Conservation (phyloP, 1,140 invertebrate species). For the Drosophila ficusphila region DNA sequence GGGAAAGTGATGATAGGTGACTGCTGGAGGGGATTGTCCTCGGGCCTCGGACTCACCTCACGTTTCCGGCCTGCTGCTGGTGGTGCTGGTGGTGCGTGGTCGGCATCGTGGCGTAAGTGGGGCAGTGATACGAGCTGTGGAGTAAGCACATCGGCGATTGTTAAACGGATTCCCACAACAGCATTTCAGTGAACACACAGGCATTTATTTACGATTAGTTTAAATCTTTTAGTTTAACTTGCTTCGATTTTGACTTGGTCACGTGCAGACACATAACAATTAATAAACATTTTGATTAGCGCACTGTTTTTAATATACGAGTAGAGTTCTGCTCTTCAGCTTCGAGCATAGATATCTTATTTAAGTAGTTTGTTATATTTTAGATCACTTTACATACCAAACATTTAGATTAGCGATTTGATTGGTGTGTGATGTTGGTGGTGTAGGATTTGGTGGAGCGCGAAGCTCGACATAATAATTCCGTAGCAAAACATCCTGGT, state of each 20-base stretch:
- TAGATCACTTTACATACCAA: conserved; percentile 80
- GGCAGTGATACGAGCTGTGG: conserved; percentile 81
- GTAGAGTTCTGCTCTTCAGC: conserved; percentile 12
- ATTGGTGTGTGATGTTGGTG: conserved; percentile 82
- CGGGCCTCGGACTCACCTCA: conserved; percentile 56
- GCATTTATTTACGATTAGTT: conserved; percentile 17
- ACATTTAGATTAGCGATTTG: conserved; percentile 82
- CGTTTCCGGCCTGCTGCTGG: conserved; percentile 53
- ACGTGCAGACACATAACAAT: conserved; percentile 78
- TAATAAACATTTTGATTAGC: conserved; percentile 52
- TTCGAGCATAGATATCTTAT: conserved; percentile 29
- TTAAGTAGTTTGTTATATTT: conserved; percentile 31
- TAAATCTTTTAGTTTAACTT: conserved; percentile 3
- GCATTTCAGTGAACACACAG: conserved; percentile 5
- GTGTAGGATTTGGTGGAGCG: conserved; percentile 81
- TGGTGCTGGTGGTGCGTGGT: conserved; percentile 65
- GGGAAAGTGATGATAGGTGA: conserved; percentile 15
- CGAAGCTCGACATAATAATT: conserved; percentile 82
- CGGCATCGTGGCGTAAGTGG: conserved; percentile 73
- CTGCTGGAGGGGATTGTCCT: background rate
- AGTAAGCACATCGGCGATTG: conserved; percentile 28
- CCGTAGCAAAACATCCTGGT: conserved; percentile 83
- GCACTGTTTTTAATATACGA: conserved; percentile 52
- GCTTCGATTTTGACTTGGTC: conserved; percentile 44
- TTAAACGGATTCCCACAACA: conserved; percentile 8